Evolutionary conservation across 1,140 invertebrate species (phyloP).

Genomic region (Dryas iulia): DNA sequence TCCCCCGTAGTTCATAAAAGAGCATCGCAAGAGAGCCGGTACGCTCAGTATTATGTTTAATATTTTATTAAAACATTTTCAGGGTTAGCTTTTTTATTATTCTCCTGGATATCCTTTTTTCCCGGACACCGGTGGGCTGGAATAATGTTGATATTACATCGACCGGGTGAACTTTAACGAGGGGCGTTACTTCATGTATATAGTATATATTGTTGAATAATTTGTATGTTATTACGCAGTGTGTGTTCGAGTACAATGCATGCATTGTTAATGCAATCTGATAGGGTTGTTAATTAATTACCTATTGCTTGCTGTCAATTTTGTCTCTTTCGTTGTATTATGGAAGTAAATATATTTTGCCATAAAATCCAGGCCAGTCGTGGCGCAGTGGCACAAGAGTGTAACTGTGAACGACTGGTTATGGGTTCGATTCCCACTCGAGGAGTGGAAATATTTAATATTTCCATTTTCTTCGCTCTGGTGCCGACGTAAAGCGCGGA

Average conservation of each 20-base stretch:
- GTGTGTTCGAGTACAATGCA: neutral
- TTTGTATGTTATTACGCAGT: constrained; percentile 5
- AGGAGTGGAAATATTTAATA: too few species aligned
- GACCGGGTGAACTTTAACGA: constrained; percentile 15
- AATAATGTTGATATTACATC: constrained; percentile 19
- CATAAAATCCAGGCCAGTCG: too few species aligned
- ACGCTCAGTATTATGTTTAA: constrained; percentile 15
- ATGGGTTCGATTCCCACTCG: too few species aligned
- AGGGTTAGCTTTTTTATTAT: constrained; percentile 22
- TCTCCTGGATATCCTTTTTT: constrained; percentile 15
- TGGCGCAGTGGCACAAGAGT: too few species aligned
- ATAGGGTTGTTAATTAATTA: neutral
- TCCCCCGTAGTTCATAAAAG: neutral
- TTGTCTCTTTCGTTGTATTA: too few species aligned
- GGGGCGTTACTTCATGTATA: constrained; percentile 1
- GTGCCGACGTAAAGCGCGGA: too few species aligned
- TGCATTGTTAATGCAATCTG: constrained; percentile 1
- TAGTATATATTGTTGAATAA: constrained; percentile 13
- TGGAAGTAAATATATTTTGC: too few species aligned
- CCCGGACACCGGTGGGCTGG: constrained; percentile 14
- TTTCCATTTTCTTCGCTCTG: too few species aligned
- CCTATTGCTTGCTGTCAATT: neutral
- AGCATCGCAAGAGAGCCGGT: neutral
- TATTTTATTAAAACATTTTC: constrained; percentile 26
- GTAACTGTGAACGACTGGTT: too few species aligned